A percentile compares a stretch with the other conserved stretches of the same genome.
phyloP scores from a whole-genome alignment of 1,140 invertebrate species.

The Dysdera silvatica region DNA sequence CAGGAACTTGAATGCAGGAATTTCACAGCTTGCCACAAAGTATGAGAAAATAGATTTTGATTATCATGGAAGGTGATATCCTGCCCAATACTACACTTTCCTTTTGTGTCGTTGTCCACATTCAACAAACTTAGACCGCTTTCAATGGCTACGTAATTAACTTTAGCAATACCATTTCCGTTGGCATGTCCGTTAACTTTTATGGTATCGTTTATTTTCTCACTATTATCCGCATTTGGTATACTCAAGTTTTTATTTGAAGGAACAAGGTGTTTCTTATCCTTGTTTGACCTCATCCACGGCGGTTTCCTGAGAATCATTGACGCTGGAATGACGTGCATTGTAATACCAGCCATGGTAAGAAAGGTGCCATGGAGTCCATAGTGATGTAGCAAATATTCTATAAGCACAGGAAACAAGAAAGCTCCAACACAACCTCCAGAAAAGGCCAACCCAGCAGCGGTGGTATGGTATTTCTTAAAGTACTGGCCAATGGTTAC shows the following conservation, averaged over 20 bases:
- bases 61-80: too few relatives aligned
- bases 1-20: too few relatives aligned
- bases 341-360: slow-evolving; percentile 66
- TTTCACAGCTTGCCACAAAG: too few relatives aligned
- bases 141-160: neutral
- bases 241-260: too few relatives aligned
- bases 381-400: slow-evolving; percentile 30
- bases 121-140: neutral
- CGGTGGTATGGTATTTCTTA: slow-evolving; percentile 21
- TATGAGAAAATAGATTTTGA: too few relatives aligned
- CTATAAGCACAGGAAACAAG: slow-evolving; percentile 39
- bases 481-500: slow-evolving; percentile 28
- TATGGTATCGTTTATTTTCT: neutral
- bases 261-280: too few relatives aligned
- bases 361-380: slow-evolving; percentile 46
- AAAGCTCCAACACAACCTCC: slow-evolving; percentile 43
- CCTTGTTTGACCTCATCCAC: neutral
- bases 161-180: neutral
- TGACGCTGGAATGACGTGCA: slow-evolving; percentile 51
- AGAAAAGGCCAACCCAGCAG: slow-evolving; percentile 36
- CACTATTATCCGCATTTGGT: neutral
- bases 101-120: neutral
- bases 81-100: too few relatives aligned
- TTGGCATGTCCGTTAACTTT: neutral
- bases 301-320: slow-evolving; percentile 55